Percentiles rank a stretch among this genome's conserved stretches.
Conservation (phyloP, 2,888 invertebrate genomes). For the Aleiodes leptofemur region DNA sequence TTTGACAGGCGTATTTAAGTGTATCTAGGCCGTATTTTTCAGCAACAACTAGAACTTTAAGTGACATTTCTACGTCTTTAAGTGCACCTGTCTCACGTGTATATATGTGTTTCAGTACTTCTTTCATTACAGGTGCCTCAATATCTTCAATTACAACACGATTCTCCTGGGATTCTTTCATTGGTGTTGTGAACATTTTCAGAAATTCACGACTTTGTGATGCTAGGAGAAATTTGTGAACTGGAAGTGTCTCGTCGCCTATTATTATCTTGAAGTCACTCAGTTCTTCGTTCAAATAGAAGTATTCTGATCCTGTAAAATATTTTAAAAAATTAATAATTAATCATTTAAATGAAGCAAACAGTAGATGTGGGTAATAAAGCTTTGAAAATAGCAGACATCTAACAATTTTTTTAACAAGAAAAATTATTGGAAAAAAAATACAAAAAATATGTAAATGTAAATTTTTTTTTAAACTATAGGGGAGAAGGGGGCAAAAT, state of each 20-base stretch:
- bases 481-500: too few relatives aligned
- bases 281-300: slow-evolving; percentile 16
- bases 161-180: slow-evolving; percentile 15
- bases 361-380: neutral
- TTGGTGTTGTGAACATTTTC: slow-evolving; percentile 29
- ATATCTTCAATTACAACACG: slow-evolving; percentile 17
- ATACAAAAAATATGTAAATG: too few relatives aligned
- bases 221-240: slow-evolving; percentile 16
- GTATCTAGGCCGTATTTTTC: slow-evolving; percentile 11
- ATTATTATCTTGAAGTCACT: slow-evolving; percentile 25
- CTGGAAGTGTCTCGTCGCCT: slow-evolving; percentile 22
- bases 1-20: slow-evolving; percentile 11
- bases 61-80: slow-evolving; percentile 2
- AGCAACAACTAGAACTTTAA: neutral
- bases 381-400: too few relatives aligned
- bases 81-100: neutral
- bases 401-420: neutral
- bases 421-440: neutral
- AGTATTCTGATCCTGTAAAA: slow-evolving; percentile 9
- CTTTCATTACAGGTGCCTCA: slow-evolving; percentile 15
- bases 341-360: neutral
- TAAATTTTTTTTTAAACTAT: too few relatives aligned
- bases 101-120: slow-evolving; percentile 6
- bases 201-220: slow-evolving; percentile 43
- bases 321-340: too few relatives aligned